Evolutionary conservation across 2,888 invertebrate genomes (phyloP).

Genomic region (Melanostoma mellinum): DNA sequence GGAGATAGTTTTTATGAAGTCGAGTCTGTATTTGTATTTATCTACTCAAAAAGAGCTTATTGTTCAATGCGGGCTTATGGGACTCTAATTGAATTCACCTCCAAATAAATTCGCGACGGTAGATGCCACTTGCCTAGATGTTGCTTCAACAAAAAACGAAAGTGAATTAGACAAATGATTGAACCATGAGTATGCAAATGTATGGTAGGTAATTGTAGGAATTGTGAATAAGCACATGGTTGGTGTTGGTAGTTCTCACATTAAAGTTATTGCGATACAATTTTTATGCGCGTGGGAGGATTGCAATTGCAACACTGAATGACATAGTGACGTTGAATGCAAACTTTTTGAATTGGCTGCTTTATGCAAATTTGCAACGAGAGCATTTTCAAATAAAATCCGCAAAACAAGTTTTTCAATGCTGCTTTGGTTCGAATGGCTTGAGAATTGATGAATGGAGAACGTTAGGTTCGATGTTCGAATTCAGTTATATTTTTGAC

Average conservation of each 20-base stretch:
- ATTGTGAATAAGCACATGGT: constrained; percentile 22
- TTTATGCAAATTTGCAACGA: no score
- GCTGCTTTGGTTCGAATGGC: no score
- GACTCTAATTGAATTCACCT: constrained; percentile 41
- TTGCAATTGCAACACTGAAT: constrained; percentile 7
- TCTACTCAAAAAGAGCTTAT: not conserved
- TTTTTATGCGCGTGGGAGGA: constrained; percentile 20
- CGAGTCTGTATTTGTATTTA: not conserved
- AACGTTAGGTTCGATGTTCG: no score
- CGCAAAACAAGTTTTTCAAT: no score
- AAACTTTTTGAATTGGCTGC: no score
- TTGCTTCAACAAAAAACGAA: constrained; percentile 35
- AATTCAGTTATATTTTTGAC: no score
- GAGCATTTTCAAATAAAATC: no score
- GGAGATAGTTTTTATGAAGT: not conserved
- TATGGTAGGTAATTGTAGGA: constrained; percentile 38
- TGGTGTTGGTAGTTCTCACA: not conserved
- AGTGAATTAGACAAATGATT: constrained; percentile 39
- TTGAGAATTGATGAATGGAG: no score
- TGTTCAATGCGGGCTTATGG: not conserved
- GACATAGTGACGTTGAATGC: not conserved
- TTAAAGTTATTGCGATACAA: not conserved
- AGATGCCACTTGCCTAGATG: not conserved
- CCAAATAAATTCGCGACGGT: constrained; percentile 31
- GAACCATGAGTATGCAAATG: constrained; percentile 47